phyloP scores from a whole-genome alignment of 1,140 invertebrate species.

The Camponotus floridanus region DNA sequence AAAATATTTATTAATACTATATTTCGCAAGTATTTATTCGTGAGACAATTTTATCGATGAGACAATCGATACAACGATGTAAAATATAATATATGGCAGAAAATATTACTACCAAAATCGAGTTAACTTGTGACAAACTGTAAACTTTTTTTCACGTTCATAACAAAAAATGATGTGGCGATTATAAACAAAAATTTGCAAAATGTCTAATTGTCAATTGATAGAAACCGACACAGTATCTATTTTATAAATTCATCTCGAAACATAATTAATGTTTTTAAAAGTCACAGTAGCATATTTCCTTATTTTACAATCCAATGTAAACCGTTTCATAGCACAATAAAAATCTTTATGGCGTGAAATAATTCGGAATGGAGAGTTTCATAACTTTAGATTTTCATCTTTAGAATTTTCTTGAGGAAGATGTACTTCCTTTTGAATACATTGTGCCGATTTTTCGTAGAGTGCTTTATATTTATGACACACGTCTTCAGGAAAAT shows the following conservation, averaged over 20 bases:
- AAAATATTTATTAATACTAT: conserved; percentile 16
- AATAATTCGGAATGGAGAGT: background rate
- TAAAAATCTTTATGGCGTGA: background rate
- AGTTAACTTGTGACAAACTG: background rate
- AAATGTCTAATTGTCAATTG: conserved; percentile 4
- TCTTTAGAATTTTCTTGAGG: conserved; percentile 15
- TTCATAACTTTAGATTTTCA: conserved; percentile 23
- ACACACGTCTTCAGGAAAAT: conserved; percentile 20
- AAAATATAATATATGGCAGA: background rate
- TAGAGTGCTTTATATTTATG: conserved; percentile 58
- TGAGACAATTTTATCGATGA: too few relatives aligned
- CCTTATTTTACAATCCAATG: conserved; percentile 26
- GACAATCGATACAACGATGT: background rate
- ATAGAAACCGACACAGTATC: conserved; percentile 16
- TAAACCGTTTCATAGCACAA: conserved; percentile 15
- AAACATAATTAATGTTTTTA: background rate
- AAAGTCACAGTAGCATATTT: background rate
- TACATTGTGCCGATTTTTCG: conserved; percentile 5
- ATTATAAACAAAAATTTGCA: background rate
- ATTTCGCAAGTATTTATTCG: conserved; percentile 34
- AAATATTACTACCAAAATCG: background rate
- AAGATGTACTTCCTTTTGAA: conserved; percentile 7
- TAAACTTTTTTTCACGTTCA: background rate
- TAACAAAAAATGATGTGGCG: background rate
- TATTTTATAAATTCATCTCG: conserved; percentile 7